Conservation (phyloP, 2,113 vertebrate genomes). For the Ornithorhynchus anatinus region DNA sequence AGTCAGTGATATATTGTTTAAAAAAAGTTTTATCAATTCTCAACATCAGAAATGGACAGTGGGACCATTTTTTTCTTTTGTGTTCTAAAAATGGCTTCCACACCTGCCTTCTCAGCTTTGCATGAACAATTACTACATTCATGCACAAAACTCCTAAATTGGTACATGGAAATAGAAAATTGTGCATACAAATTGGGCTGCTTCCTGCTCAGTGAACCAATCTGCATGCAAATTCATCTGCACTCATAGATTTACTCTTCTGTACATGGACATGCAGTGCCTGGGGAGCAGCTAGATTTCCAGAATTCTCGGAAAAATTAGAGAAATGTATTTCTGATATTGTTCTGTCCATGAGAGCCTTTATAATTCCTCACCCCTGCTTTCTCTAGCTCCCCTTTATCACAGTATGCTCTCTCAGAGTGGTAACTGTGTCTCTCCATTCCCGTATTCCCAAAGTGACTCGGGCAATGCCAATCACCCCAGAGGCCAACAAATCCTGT, state of each 20-base stretch:
- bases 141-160: neutral
- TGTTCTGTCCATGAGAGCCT: neutral
- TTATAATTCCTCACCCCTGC: neutral
- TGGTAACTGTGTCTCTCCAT: no score
- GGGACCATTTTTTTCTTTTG: neutral
- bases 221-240: conserved; percentile 44
- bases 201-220: neutral
- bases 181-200: neutral
- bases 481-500: no score
- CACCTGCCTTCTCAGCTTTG: conserved; percentile 37
- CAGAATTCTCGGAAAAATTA: neutral
- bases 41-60: neutral
- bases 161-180: conserved; percentile 33
- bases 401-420: no score
- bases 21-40: neutral
- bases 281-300: neutral
- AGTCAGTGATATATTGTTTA: neutral
- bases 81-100: conserved; percentile 11
- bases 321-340: neutral
- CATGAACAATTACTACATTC: conserved; percentile 27
- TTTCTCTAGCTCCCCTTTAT: neutral
- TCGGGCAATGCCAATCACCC: no score
- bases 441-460: no score
- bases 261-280: neutral
- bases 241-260: conserved; percentile 14